Evolutionary conservation across 2,888 invertebrate genomes (phyloP), one percentile per base, ranked within the genome.

Genomic region (Agonopterix heracliana): DNA sequence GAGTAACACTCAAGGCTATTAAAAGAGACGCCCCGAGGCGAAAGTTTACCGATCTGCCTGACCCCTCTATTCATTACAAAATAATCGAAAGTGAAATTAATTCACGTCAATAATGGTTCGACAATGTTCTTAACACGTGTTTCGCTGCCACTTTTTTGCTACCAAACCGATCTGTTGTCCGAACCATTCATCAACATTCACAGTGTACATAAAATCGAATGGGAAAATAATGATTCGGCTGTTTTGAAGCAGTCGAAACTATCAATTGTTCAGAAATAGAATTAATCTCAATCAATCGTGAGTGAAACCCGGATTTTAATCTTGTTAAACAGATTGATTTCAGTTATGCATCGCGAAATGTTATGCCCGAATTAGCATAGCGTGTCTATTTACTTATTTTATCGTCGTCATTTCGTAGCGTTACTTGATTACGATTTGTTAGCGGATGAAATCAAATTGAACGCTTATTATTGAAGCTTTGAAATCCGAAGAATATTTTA

Each of bases 11-110:
- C 55, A 61, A 59, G 54, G 52, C 63, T 69, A 76, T 80, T 74
- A 77, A 69, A 77, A 63, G 66, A 64, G 60, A 60, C 53, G 79
- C 81, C 77, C 54, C 63, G 54, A 26, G 75, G 80, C 84, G 82
- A 85, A 85, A 85, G 84, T 80, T 66, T 73, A 73, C 67, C 64
- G 61, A 60, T 56, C 55, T 61, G 61, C 61, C 71, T 81, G 84
- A 85, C 85, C 85, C 74, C 77, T 67, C 75, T 71, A 74, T 80
- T 81, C 83, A 85, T 83, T 79, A 80, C 66, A 74, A 72, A 68
- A 77, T 77, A 78, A 84, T 78, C 75, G 81, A 87, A 85, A 85
- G 85, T 81, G 78, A 85, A 85, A 83, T 84, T 78, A 81, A 82
- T 79, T 81, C 78, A 65, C 58, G 63, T 60, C 52, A 60, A 76